Evolutionary conservation across 2,888 invertebrate genomes (phyloP).

Genomic region (Tholera decimalis): DNA sequence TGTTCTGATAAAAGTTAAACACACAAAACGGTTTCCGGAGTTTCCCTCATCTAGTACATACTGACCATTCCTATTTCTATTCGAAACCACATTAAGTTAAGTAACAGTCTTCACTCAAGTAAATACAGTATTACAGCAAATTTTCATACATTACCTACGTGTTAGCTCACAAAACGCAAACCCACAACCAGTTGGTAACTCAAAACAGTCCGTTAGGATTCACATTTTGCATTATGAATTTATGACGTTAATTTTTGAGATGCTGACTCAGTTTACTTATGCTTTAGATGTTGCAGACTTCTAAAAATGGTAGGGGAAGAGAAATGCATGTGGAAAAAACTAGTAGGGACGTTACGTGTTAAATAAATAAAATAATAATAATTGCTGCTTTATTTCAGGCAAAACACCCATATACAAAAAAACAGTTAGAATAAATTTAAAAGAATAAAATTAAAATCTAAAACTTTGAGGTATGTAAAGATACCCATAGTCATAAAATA

Average conservation of each 20-base stretch:
- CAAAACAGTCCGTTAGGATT: constrained; percentile 8
- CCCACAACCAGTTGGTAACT: constrained; percentile 7
- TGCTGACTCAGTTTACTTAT: constrained; percentile 14
- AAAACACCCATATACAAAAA: no score
- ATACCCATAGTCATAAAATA: no score
- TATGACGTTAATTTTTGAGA: constrained; percentile 26
- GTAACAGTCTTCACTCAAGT: not conserved
- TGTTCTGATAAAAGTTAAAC: no score
- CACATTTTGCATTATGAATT: constrained; percentile 26
- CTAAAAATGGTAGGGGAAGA: constrained; percentile 17
- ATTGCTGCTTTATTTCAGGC: no score
- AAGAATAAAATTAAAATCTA: no score
- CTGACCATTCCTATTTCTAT: no score
- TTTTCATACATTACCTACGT: not conserved
- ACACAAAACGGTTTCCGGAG: no score
- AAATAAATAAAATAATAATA: no score
- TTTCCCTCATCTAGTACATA: no score
- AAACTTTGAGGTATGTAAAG: no score
- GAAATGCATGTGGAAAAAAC: not conserved
- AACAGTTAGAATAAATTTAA: no score
- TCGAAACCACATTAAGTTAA: not conserved
- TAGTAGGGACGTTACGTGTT: constrained; percentile 6
- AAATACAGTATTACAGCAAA: not conserved
- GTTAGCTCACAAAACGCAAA: constrained; percentile 14
- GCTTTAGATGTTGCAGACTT: not conserved